Percentiles rank a stretch among this genome's conserved stretches.
Evolutionary conservation across 2,113 vertebrate species (phyloP).

Genomic region (Seriola rivoliana): DNA sequence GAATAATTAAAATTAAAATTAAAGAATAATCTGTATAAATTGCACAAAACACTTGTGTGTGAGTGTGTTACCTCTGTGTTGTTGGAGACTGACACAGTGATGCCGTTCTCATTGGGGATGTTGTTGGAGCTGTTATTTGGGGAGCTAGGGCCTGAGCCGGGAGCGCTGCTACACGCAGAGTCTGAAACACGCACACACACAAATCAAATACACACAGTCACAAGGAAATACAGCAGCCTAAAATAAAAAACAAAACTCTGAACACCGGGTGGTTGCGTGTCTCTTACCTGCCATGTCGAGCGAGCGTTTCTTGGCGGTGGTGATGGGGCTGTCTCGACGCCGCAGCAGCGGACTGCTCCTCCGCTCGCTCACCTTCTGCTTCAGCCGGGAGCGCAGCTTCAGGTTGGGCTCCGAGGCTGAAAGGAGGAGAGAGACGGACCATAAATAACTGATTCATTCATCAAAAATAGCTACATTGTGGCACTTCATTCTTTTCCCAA

Average conservation of each 20-base stretch:
- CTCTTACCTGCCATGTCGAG: conserved; percentile 90
- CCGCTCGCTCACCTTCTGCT: conserved; percentile 96
- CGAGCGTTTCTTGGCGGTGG: conserved; percentile 92
- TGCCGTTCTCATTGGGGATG: conserved; percentile 92
- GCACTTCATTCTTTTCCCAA: too few species aligned
- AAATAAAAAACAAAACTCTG: background rate
- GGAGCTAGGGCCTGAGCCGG: conserved; percentile 95
- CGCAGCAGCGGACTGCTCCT: conserved; percentile 94
- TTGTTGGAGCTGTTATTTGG: conserved; percentile 97
- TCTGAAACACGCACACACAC: conserved; percentile 79
- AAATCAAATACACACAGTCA: conserved; percentile 9
- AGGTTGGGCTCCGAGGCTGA: conserved; percentile 96
- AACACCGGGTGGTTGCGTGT: background rate
- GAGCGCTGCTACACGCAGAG: conserved; percentile 94
- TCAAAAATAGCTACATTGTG: too few species aligned
- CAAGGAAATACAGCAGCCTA: background rate
- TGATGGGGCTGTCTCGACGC: conserved; percentile 90
- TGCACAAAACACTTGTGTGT: background rate
- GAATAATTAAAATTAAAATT: background rate
- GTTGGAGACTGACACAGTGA: conserved; percentile 85
- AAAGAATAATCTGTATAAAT: background rate
- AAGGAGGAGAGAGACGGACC: background rate
- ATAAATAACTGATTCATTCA: background rate
- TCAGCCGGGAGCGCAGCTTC: conserved; percentile 94
- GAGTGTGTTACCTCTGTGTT: conserved; percentile 86